phyloP scores from a whole-genome alignment of 2,888 invertebrate genomes.

The Mythimna pallens region DNA sequence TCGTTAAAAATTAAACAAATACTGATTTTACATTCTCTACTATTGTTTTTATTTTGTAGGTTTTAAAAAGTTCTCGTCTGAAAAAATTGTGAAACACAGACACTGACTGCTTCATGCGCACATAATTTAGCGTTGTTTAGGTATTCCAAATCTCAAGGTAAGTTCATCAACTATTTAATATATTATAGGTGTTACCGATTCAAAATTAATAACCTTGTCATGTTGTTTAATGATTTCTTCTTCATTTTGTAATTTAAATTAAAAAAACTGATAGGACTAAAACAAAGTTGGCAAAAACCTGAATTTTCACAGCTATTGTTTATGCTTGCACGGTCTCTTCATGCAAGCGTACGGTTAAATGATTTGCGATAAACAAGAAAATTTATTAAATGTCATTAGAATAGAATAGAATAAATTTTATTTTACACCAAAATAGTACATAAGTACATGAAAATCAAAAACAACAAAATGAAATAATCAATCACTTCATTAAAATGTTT shows the following conservation, averaged over 20 bases:
- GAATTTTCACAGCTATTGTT: not conserved
- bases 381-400: no score
- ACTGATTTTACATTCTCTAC: conserved; percentile 26
- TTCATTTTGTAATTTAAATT: no score
- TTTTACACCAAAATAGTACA: no score
- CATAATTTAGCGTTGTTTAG: not conserved
- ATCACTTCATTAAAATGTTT: not conserved
- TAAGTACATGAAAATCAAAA: no score
- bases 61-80: conserved; percentile 6
- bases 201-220: not conserved
- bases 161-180: no score
- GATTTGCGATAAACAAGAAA: no score
- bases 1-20: conserved; percentile 51
- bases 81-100: conserved; percentile 29
- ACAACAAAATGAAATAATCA: no score
- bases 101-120: not conserved
- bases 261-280: no score
- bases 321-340: no score
- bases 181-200: not conserved
- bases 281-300: not conserved
- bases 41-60: conserved; percentile 31
- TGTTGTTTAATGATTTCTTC: not conserved
- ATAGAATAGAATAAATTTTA: no score
- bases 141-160: not conserved
- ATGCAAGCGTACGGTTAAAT: no score